Conservation (phyloP, 1,140 invertebrate genomes). For the Hyles euphorbiae region DNA sequence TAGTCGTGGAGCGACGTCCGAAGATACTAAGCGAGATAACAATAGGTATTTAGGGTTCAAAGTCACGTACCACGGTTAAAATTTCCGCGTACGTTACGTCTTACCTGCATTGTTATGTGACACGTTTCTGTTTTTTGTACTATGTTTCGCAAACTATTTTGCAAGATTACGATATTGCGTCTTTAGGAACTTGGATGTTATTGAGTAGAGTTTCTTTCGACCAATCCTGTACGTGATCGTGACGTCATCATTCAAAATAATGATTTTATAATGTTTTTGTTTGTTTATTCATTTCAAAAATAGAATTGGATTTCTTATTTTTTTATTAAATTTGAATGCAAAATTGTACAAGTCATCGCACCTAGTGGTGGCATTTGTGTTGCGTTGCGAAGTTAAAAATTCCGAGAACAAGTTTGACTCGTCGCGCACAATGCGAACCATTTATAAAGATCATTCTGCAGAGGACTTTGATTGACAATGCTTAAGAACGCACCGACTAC, state of each 20-base stretch:
- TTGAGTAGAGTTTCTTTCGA: no score
- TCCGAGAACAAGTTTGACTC: not conserved
- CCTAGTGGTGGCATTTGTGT: no score
- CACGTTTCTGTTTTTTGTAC: no score
- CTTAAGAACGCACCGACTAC: not conserved
- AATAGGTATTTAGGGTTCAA: constrained; percentile 12
- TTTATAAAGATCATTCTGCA: constrained; percentile 4
- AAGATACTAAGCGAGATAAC: constrained; percentile 5
- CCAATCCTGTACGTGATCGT: no score
- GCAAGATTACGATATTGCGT: no score
- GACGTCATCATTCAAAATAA: constrained; percentile 1
- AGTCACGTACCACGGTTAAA: constrained; percentile 11
- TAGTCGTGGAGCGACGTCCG: not conserved
- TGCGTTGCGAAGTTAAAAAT: not conserved
- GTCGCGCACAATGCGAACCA: not conserved
- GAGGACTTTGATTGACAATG: not conserved
- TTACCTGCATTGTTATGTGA: not conserved
- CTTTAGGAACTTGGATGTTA: no score
- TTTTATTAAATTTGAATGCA: no score
- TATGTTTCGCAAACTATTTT: no score
- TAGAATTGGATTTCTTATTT: no score
- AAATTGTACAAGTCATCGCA: no score
- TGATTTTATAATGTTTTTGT: not conserved
- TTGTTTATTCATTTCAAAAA: not conserved
- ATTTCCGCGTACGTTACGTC: constrained; percentile 8